Conservation (phyloP, 1,140 invertebrate species). For the Atta colombica region DNA sequence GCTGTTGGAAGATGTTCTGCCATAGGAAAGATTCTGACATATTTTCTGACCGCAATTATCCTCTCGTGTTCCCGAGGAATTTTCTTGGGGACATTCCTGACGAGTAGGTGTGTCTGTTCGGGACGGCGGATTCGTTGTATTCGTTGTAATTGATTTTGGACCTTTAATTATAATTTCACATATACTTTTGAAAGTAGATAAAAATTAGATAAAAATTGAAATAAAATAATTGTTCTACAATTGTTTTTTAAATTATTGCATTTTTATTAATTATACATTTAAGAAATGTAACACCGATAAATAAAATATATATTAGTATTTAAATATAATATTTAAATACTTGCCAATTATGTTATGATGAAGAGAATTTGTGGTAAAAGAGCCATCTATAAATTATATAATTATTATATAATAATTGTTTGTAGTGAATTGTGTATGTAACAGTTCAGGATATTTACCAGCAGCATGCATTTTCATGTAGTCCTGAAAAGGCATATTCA, state of each 20-base stretch:
- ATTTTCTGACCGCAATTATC: constrained; percentile 69
- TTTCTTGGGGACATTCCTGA: constrained; percentile 56
- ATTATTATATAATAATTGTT: not conserved
- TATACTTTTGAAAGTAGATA: not conserved
- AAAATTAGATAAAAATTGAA: constrained; percentile 2
- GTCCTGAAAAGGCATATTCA: constrained; percentile 83
- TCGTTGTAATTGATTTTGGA: constrained; percentile 53
- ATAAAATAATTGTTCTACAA: not conserved
- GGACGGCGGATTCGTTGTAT: constrained; percentile 49
- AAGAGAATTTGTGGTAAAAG: not conserved
- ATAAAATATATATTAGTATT: not conserved
- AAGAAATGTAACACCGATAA: not conserved
- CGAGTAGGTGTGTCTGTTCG: constrained; percentile 71
- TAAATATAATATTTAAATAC: constrained; percentile 8
- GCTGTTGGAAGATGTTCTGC: constrained; percentile 70
- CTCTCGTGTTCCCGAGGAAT: constrained; percentile 70
- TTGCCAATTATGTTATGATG: not conserved
- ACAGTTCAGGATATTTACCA: constrained; percentile 73
- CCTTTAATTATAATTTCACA: constrained; percentile 49
- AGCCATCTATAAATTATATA: constrained; percentile 21
- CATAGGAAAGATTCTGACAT: constrained; percentile 56
- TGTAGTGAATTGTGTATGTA: not conserved
- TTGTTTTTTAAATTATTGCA: not conserved
- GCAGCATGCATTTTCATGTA: constrained; percentile 87
- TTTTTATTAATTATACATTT: not conserved